phyloP scores from a whole-genome alignment of 2,888 invertebrate genomes.

The Cyaniris semiargus region DNA sequence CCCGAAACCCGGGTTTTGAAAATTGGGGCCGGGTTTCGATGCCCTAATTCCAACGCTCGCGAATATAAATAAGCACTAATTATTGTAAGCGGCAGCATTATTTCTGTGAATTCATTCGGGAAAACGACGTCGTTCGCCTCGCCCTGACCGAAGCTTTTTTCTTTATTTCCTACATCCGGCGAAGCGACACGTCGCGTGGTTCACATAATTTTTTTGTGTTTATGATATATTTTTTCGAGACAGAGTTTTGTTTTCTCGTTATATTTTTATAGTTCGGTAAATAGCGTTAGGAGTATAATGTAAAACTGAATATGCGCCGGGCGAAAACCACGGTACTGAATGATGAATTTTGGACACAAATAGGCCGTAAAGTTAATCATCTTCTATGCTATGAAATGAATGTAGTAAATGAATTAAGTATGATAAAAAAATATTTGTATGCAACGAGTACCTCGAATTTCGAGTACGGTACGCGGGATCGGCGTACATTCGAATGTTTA shows the following conservation, averaged over 20 bases:
- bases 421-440: neutral
- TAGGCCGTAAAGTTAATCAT: neutral
- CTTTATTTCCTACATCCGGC: neutral
- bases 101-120: neutral
- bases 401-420: neutral
- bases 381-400: neutral
- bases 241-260: slow-evolving; percentile 7
- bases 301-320: neutral
- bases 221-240: slow-evolving; percentile 8
- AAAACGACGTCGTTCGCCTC: neutral
- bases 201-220: neutral
- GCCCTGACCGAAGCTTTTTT: neutral
- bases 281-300: neutral
- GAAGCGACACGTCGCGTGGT: neutral
- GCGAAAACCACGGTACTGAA: neutral
- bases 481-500: neutral
- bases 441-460: neutral
- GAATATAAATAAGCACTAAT: neutral
- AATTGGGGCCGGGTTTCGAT: no score
- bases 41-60: neutral
- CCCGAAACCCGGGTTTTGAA: no score
- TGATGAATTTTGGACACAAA: neutral
- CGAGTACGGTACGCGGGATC: neutral
- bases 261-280: neutral
- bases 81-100: neutral